These are phyloP conservation scores for Palythoa caribaeorum DNA, from an alignment of 92 coral and sea anemone genomes.

Conservation along the genomic window DNA sequence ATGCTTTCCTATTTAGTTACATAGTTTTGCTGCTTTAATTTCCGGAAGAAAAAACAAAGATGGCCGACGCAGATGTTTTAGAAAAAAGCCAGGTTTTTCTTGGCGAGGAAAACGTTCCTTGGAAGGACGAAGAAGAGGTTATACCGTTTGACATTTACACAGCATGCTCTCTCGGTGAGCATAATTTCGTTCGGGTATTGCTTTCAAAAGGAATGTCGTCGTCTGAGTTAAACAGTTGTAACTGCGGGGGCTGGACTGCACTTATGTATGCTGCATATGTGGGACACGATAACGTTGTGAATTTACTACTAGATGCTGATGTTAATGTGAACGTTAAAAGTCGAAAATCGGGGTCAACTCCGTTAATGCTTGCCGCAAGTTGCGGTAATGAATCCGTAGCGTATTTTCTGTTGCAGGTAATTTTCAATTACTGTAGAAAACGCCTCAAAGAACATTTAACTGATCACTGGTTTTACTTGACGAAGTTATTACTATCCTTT, in stretches of 20 bases:
- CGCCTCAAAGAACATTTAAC: neutral
- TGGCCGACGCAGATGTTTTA: constrained; percentile 45
- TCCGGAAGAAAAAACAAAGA: constrained; percentile 27
- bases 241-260: constrained; percentile 94
- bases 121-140: constrained; percentile 84
- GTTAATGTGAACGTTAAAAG: constrained; percentile 74
- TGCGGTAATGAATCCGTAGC: constrained; percentile 89
- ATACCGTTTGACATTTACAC: constrained; percentile 83
- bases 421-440: too few relatives aligned
- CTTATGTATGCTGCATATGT: constrained; percentile 93
- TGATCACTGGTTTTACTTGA: too few relatives aligned
- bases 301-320: constrained; percentile 72
- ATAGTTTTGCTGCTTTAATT: constrained; percentile 31
- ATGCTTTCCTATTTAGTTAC: constrained; percentile 21
- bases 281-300: constrained; percentile 83
- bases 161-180: constrained; percentile 86
- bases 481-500: too few relatives aligned
- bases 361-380: constrained; percentile 92
- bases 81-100: constrained; percentile 52
- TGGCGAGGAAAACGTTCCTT: constrained; percentile 53
- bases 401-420: constrained; percentile 67
- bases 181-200: constrained; percentile 70
- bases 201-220: constrained; percentile 63
- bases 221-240: constrained; percentile 65
- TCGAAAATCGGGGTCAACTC: constrained; percentile 68